phyloP scores from a whole-genome alignment of 2,888 invertebrate genomes.

The Tiphia femorata region DNA sequence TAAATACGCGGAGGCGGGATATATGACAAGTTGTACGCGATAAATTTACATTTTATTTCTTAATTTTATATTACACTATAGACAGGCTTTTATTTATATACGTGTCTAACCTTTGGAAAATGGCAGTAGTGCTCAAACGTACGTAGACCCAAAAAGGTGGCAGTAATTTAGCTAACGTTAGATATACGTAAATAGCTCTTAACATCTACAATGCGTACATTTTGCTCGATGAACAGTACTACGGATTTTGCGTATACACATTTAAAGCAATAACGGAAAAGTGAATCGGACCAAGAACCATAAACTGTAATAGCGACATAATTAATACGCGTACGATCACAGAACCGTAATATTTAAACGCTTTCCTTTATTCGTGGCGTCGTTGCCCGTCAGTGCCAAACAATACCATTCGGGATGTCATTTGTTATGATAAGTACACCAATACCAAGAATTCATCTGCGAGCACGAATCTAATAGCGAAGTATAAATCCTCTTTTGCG shows the following conservation, averaged over 20 bases:
- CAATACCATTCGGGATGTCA: no score
- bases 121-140: constrained; percentile 65
- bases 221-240: constrained; percentile 22
- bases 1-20: no score
- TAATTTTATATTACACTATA: constrained; percentile 55
- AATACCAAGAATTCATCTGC: no score
- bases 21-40: constrained; percentile 9
- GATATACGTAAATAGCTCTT: constrained; percentile 39
- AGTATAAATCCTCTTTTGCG: no score
- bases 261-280: constrained; percentile 11
- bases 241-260: constrained; percentile 24
- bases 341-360: no score
- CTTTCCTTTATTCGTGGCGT: no score
- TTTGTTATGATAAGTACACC: no score
- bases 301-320: no score
- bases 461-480: no score
- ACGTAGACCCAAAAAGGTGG: constrained; percentile 59
- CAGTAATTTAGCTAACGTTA: constrained; percentile 58
- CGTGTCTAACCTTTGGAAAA: constrained; percentile 56
- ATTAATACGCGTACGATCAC: no score
- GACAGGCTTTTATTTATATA: constrained; percentile 51
- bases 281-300: constrained; percentile 16
- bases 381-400: no score
- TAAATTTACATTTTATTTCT: constrained; percentile 53
- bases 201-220: constrained; percentile 27